phyloP scores from a whole-genome alignment of 2,113 vertebrate genomes.

The Marmota flaviventris region DNA sequence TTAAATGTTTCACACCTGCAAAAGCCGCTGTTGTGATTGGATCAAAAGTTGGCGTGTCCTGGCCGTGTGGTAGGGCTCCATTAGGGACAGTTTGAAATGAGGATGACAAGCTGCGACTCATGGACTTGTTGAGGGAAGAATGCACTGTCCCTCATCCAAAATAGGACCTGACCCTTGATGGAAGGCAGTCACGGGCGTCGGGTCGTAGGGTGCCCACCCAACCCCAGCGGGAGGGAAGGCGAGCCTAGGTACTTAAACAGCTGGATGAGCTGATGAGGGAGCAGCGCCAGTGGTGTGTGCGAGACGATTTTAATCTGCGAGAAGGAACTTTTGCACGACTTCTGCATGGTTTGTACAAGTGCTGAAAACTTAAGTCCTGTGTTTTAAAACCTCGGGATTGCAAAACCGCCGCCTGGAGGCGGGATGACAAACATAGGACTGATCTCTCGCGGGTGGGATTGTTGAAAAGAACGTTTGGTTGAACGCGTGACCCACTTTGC shows the following conservation, averaged over 20 bases:
- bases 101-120: too few species aligned
- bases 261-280: neutral
- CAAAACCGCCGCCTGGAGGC: neutral
- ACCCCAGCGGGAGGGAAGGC: neutral
- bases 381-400: neutral
- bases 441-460: neutral
- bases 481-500: accelerated
- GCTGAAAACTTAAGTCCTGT: neutral
- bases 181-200: accelerated
- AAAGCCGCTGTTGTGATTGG: neutral
- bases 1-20: accelerated
- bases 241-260: neutral
- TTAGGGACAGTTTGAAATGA: neutral
- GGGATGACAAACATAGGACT: accelerated
- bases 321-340: neutral
- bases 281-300: neutral
- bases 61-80: too few species aligned
- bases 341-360: neutral
- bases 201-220: neutral
- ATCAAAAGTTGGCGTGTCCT: neutral
- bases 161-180: accelerated
- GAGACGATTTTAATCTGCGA: neutral
- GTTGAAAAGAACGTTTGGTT: neutral
- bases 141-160: accelerated
- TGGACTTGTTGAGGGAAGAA: neutral